Evolutionary conservation across 1,140 invertebrate species (phyloP).

Genomic region (Dendroctonus ponderosae): DNA sequence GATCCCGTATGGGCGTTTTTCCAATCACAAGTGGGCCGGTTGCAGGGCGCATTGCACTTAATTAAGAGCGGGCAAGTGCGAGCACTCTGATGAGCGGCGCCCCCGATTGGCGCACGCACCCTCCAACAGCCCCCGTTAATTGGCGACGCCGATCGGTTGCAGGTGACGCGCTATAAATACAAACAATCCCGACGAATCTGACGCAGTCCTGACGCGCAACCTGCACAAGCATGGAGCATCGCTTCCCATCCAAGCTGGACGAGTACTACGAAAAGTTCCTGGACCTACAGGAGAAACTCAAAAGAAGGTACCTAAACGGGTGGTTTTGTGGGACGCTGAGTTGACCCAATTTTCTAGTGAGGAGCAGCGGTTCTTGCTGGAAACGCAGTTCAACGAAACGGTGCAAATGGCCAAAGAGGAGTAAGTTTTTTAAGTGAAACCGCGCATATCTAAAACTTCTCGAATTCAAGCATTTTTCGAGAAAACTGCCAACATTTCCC

Average conservation of each 20-base stretch:
- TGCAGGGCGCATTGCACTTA: too few relatives aligned
- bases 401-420: constrained; percentile 44
- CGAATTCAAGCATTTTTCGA: constrained; percentile 27
- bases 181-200: background rate
- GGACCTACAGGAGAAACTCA: constrained; percentile 47
- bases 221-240: too few relatives aligned
- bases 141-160: background rate
- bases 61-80: too few relatives aligned
- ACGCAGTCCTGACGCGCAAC: background rate
- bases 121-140: background rate
- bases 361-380: constrained; percentile 46
- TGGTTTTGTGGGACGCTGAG: background rate
- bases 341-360: constrained; percentile 41
- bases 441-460: too few relatives aligned
- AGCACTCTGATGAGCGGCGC: too few relatives aligned
- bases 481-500: background rate
- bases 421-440: too few relatives aligned
- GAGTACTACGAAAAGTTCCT: constrained; percentile 48
- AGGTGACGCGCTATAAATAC: background rate
- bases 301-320: constrained; percentile 43
- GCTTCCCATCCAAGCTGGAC: constrained; percentile 36
- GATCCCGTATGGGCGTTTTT: too few relatives aligned
- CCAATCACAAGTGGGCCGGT: too few relatives aligned
- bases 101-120: constrained; percentile 1
- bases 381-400: constrained; percentile 49